These are phyloP conservation scores for Nasonia oneida DNA, from an alignment of 2,888 invertebrate species.

Conservation along the genomic window DNA sequence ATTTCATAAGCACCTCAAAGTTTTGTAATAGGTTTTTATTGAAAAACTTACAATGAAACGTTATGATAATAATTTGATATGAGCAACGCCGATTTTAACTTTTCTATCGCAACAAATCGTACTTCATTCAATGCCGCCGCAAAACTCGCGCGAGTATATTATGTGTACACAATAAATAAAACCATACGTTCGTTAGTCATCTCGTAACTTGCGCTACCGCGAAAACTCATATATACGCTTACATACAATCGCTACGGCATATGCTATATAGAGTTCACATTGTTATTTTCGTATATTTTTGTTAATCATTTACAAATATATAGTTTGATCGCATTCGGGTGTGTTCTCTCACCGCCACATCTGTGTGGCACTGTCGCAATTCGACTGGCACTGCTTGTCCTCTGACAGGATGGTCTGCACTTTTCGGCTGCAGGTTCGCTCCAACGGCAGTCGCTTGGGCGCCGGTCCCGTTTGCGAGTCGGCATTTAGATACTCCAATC, in stretches of 20 bases:
- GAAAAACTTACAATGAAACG: neutral
- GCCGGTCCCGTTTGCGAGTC: constrained; percentile 89
- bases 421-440: constrained; percentile 82
- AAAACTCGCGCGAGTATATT: neutral
- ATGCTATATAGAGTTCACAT: neutral
- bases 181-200: neutral
- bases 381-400: constrained; percentile 80
- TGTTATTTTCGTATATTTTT: neutral
- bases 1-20: neutral
- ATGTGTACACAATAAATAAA: constrained; percentile 6
- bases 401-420: constrained; percentile 84
- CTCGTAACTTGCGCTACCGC: neutral
- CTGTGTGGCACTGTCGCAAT: constrained; percentile 83
- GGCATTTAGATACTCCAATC: constrained; percentile 89
- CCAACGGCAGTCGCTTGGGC: constrained; percentile 80
- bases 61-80: neutral
- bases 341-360: constrained; percentile 78
- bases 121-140: neutral
- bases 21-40: constrained; percentile 15
- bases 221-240: neutral
- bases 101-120: neutral
- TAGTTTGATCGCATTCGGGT: neutral
- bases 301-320: constrained; percentile 1
- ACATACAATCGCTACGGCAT: constrained; percentile 2
- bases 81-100: neutral